Conservation (phyloP, 1,140 invertebrate species). For the Glossosoma conforme region DNA sequence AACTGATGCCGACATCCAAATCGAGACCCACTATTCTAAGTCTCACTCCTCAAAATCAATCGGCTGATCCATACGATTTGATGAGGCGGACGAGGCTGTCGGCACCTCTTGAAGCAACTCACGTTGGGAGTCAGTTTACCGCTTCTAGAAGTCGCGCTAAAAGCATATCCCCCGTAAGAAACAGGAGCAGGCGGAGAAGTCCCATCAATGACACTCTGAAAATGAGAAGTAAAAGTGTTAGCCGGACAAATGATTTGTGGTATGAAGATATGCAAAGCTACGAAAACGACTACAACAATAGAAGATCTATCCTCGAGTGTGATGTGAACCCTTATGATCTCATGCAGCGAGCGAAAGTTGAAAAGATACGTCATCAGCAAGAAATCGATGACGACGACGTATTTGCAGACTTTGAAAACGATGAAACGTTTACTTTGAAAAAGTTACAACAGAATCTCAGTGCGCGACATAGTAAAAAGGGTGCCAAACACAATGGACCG, state of each 20-base stretch:
- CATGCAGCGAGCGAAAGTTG: conserved; percentile 49
- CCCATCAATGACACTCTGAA: conserved; percentile 37
- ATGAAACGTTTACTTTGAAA: conserved; percentile 31
- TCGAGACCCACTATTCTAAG: conserved; percentile 55
- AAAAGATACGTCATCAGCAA: conserved; percentile 12
- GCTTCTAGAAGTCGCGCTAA: conserved; percentile 51
- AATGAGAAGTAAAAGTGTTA: conserved; percentile 49
- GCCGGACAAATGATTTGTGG: conserved; percentile 44
- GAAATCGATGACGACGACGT: conserved; percentile 25
- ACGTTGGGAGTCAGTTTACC: conserved; percentile 49
- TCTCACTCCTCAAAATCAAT: conserved; percentile 49
- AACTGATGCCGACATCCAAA: conserved; percentile 51
- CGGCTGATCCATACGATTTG: conserved; percentile 69
- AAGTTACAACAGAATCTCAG: conserved; percentile 24
- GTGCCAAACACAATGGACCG: conserved; percentile 29
- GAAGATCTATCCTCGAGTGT: conserved; percentile 74
- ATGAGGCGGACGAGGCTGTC: conserved; percentile 69
- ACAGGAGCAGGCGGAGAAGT: conserved; percentile 45
- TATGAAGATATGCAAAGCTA: conserved; percentile 47
- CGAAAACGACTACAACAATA: conserved; percentile 50
- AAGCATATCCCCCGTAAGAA: conserved; percentile 55
- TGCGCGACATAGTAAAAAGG: conserved; percentile 24
- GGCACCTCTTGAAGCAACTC: conserved; percentile 51
- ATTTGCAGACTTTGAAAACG: conserved; percentile 28
- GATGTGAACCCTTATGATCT: conserved; percentile 82